Evolutionary conservation across 1,140 invertebrate genomes (phyloP).

Genomic region (Heterodera schachtii): DNA sequence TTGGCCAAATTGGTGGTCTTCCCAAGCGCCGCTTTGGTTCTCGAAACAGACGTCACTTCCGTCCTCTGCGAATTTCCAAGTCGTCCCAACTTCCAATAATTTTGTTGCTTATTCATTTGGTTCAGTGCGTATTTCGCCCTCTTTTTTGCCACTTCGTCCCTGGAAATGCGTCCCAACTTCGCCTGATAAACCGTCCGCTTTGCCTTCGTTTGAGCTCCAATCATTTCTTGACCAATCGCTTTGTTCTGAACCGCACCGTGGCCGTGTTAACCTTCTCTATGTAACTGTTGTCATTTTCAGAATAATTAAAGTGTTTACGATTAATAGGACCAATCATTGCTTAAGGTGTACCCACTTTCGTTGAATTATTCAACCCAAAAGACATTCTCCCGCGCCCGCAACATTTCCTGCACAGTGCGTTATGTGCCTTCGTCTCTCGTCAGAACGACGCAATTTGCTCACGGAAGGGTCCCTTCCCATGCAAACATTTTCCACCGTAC

Average conservation of each 20-base stretch:
- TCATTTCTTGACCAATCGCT: constrained; percentile 41
- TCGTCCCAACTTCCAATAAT: constrained; percentile 10
- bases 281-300: background rate
- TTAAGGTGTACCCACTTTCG: constrained; percentile 42
- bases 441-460: background rate
- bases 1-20: constrained; percentile 43
- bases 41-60: constrained; percentile 42
- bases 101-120: constrained; percentile 4
- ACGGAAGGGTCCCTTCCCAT: background rate
- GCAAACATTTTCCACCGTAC: constrained; percentile 41
- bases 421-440: background rate
- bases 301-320: background rate
- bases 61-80: constrained; percentile 38
- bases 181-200: constrained; percentile 22
- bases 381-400: constrained; percentile 46
- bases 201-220: constrained; percentile 46
- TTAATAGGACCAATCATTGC: too few species aligned
- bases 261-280: constrained; percentile 45
- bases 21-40: constrained; percentile 36
- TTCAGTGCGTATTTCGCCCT: constrained; percentile 43
- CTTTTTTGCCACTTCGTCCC: constrained; percentile 41
- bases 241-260: constrained; percentile 33
- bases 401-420: constrained; percentile 44
- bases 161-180: constrained; percentile 25
- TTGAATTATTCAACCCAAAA: constrained; percentile 47